phyloP scores from a whole-genome alignment of 2,113 vertebrate genomes.

The Datnioides undecimradiatus region DNA sequence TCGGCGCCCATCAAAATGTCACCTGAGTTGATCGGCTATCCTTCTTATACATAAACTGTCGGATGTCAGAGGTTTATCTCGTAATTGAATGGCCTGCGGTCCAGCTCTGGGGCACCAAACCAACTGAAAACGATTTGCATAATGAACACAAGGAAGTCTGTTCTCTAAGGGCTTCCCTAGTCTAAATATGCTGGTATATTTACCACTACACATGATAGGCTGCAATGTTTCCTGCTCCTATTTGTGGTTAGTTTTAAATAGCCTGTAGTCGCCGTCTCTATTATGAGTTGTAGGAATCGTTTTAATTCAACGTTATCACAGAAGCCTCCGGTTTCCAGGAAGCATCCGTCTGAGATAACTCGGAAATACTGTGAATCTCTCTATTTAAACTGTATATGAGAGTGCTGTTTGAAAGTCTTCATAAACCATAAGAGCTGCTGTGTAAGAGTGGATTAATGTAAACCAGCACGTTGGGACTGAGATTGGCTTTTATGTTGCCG shows the following conservation, averaged over 20 bases:
- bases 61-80: conserved; percentile 50
- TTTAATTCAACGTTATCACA: not conserved
- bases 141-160: conserved; percentile 50
- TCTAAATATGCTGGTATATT: conserved; percentile 46
- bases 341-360: not conserved
- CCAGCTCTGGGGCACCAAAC: conserved; percentile 42
- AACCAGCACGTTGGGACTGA: not conserved
- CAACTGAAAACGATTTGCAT: conserved; percentile 57
- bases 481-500: not conserved
- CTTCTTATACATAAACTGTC: conserved; percentile 52
- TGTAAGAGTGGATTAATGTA: not conserved
- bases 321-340: not conserved
- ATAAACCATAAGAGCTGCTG: not conserved
- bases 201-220: conserved; percentile 12
- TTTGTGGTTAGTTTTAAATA: conserved; percentile 25
- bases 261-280: not conserved
- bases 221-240: conserved; percentile 12
- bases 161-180: conserved; percentile 43
- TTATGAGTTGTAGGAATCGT: not conserved
- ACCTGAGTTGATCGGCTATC: conserved; percentile 42
- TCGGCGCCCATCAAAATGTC: not conserved
- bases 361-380: not conserved
- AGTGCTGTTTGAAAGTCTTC: not conserved
- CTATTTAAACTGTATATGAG: not conserved
- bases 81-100: conserved; percentile 32